These are phyloP conservation scores for Gallinago paraguaiae DNA, from an alignment of 2,113 vertebrate genomes.

Conservation along the genomic window DNA sequence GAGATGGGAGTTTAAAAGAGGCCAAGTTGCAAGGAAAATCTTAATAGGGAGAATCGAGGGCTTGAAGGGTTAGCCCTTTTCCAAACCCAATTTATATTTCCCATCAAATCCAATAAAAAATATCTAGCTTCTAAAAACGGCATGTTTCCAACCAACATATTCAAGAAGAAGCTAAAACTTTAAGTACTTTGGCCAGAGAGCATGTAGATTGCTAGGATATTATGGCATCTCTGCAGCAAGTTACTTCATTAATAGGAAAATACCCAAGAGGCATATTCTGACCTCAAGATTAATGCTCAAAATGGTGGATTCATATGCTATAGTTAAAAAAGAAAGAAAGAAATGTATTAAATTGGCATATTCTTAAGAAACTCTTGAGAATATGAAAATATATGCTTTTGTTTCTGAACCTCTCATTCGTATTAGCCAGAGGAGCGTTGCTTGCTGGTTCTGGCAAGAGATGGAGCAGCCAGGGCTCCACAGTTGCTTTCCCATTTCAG, in stretches of 20 bases:
- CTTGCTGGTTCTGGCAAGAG: background rate
- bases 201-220: conserved; percentile 3
- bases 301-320: background rate
- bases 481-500: background rate
- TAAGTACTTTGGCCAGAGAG: conserved; percentile 37
- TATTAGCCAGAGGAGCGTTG: background rate
- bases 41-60: conserved; percentile 74
- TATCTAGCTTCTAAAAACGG: conserved; percentile 42
- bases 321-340: background rate
- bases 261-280: conserved; percentile 62
- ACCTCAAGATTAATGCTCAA: conserved; percentile 19
- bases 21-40: conserved; percentile 80
- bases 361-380: background rate
- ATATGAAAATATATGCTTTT: background rate
- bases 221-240: conserved; percentile 46
- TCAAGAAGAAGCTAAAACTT: conserved; percentile 52
- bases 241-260: conserved; percentile 63
- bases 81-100: conserved; percentile 75
- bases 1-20: conserved; percentile 83
- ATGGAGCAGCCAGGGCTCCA: background rate
- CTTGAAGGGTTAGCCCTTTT: conserved; percentile 52
- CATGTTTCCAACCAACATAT: conserved; percentile 26
- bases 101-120: conserved; percentile 71
- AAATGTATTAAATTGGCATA: background rate
- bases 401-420: background rate